A percentile compares a stretch with the other conserved stretches of the same genome.
These are phyloP conservation scores for Tetramorium bicarinatum DNA, from an alignment of 2,888 invertebrate genomes.

Conservation along the genomic window DNA sequence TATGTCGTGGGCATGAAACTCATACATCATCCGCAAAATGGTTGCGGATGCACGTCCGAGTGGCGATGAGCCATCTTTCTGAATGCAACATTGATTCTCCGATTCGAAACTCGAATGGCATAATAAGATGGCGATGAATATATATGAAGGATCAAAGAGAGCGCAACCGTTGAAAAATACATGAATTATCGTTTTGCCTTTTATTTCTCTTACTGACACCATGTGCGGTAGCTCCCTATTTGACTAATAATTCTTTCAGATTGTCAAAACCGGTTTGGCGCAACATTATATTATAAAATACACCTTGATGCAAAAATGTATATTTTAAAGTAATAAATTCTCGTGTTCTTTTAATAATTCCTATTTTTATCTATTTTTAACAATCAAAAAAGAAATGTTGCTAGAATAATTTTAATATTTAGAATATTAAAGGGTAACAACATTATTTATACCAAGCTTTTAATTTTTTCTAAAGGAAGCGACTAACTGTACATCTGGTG, in stretches of 20 bases:
- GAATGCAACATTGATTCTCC: constrained; percentile 54
- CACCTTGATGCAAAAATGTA: background rate
- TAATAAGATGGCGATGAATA: constrained; percentile 46
- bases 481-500: background rate
- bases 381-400: background rate
- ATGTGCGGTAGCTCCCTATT: background rate
- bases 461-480: background rate
- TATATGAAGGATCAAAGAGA: constrained; percentile 37
- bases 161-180: constrained; percentile 32
- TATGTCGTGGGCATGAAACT: constrained; percentile 13
- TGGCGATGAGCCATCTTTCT: constrained; percentile 45
- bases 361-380: background rate
- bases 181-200: constrained; percentile 6
- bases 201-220: background rate
- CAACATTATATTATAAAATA: background rate
- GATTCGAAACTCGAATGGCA: constrained; percentile 40
- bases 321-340: background rate
- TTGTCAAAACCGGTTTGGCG: background rate
- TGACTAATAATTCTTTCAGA: background rate
- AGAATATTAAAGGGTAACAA: background rate
- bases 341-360: background rate
- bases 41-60: constrained; percentile 40
- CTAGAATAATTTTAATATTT: background rate
- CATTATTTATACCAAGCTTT: background rate
- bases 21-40: constrained; percentile 33